Evolutionary conservation across 2,888 invertebrate species (phyloP).

Genomic region (Scaeva pyrastri): DNA sequence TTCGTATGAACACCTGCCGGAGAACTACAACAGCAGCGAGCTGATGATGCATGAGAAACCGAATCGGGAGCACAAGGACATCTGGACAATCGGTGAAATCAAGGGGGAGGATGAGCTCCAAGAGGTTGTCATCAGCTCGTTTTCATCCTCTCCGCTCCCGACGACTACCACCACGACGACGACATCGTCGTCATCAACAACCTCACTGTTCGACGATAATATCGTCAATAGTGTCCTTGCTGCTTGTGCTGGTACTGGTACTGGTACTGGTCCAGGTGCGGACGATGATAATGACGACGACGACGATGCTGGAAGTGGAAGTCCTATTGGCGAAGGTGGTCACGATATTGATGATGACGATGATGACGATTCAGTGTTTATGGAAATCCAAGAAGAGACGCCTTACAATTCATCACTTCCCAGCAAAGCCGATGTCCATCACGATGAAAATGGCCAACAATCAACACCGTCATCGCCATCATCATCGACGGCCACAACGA

Average conservation of each 20-base stretch:
- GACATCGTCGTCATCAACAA: conserved; percentile 31
- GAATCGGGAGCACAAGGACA: conserved; percentile 83
- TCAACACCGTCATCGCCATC: conserved; percentile 35
- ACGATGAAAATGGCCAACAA: conserved; percentile 51
- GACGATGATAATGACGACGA: neutral
- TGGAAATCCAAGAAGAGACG: conserved; percentile 62
- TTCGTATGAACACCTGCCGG: conserved; percentile 78
- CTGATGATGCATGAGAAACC: conserved; percentile 79
- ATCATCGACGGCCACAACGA: conserved; percentile 36
- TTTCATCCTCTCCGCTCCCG: conserved; percentile 47
- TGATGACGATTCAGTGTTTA: conserved; percentile 78
- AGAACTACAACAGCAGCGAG: conserved; percentile 81
- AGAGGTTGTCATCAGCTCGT: conserved; percentile 67
- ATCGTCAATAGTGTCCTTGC: conserved; percentile 41
- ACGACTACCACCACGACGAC: conserved; percentile 4
- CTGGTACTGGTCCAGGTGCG: no score
- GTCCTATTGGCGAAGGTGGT: conserved; percentile 47
- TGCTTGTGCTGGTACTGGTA: neutral
- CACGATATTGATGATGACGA: conserved; percentile 76
- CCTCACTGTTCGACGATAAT: conserved; percentile 55
- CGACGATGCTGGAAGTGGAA: conserved; percentile 38
- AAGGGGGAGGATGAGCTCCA: conserved; percentile 67
- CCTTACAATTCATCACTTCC: conserved; percentile 58
- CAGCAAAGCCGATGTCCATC: conserved; percentile 1
- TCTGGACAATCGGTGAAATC: conserved; percentile 82